Conservation (phyloP, 2,113 vertebrate species). For the Caranx melampygus region DNA sequence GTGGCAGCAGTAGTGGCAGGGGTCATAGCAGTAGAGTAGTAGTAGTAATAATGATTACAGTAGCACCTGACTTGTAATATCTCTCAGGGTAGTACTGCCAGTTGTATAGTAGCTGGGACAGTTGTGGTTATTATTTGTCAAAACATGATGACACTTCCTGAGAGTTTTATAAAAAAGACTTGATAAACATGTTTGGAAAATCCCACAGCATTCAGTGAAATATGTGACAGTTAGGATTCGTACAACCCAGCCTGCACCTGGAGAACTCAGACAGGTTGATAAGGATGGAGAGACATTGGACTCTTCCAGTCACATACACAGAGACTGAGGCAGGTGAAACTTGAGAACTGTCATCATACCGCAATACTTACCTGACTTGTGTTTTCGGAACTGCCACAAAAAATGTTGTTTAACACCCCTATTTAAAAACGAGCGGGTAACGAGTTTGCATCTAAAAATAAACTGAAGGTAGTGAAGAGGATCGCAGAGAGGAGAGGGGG, state of each 20-base stretch:
- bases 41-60: background rate
- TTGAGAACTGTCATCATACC: background rate
- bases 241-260: constrained; percentile 78
- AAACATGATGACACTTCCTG: constrained; percentile 8
- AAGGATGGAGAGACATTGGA: constrained; percentile 64
- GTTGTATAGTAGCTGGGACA: background rate
- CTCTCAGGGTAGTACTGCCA: background rate
- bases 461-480: background rate
- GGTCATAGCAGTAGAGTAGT: background rate
- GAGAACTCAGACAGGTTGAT: constrained; percentile 55
- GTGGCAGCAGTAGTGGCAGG: background rate
- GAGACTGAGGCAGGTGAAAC: constrained; percentile 33
- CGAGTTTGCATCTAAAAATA: constrained; percentile 20
- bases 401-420: background rate
- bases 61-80: background rate
- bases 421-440: background rate
- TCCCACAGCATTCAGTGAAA: constrained; percentile 60
- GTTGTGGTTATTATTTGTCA: constrained; percentile 14
- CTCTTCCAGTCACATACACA: constrained; percentile 38
- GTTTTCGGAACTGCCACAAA: background rate
- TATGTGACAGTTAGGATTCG: constrained; percentile 75
- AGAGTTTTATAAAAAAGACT: constrained; percentile 49
- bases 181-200: constrained; percentile 80
- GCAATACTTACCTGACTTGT: constrained; percentile 19
- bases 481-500: too few relatives aligned